phyloP scores from a whole-genome alignment of 2,113 vertebrate genomes.

The Python bivittatus region DNA sequence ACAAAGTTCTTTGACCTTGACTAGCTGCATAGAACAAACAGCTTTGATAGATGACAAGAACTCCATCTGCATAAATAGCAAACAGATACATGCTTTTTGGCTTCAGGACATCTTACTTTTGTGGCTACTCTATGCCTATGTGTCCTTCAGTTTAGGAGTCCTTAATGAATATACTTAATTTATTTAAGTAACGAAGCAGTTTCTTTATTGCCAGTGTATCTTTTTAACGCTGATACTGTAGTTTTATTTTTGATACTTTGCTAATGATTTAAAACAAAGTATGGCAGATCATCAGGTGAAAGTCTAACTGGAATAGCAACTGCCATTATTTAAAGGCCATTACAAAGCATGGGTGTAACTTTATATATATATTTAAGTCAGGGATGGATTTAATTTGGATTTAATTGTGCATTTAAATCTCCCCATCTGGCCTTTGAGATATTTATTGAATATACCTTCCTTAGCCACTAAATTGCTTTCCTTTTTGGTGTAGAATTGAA shows the following conservation, averaged over 20 bases:
- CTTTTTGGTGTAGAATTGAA: not conserved
- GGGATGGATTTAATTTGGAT: not conserved
- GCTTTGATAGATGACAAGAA: not conserved
- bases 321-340: constrained; percentile 48
- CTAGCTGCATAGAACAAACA: not conserved
- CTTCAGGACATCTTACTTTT: not conserved
- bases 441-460: not conserved
- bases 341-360: constrained; percentile 45
- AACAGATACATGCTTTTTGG: not conserved
- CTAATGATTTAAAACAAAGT: constrained; percentile 45
- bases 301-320: constrained; percentile 71
- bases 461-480: not conserved
- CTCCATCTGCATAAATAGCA: not conserved
- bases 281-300: constrained; percentile 56
- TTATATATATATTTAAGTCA: not conserved
- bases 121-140: not conserved
- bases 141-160: not conserved
- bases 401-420: not conserved
- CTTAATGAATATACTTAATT: not conserved
- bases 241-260: not conserved
- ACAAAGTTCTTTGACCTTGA: not conserved
- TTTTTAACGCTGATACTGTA: not conserved
- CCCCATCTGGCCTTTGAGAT: not conserved
- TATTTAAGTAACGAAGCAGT: not conserved
- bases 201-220: not conserved